A percentile compares a stretch with the other conserved stretches of the same genome.
Conservation (phyloP, 2,113 vertebrate species). For the Daubentonia madagascariensis region DNA sequence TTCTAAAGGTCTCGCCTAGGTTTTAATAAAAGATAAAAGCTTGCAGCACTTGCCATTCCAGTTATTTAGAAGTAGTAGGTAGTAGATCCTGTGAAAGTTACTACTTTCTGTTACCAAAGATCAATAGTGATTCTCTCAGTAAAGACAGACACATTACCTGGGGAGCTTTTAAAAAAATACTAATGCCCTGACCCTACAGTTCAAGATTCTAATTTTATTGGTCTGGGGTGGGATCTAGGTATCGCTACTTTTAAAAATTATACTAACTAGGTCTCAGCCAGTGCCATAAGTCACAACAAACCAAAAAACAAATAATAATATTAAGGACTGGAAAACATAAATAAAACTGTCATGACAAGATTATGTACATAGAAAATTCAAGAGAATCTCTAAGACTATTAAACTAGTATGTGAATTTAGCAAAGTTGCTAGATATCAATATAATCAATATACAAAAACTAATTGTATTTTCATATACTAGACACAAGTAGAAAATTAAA, state of each 20-base stretch:
- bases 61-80: background rate
- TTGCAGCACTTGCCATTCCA: background rate
- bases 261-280: background rate
- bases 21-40: background rate
- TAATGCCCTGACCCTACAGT: background rate
- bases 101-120: background rate
- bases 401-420: constrained; percentile 1
- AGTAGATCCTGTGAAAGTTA: background rate
- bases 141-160: background rate
- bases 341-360: background rate
- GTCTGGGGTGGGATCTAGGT: background rate
- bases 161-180: background rate
- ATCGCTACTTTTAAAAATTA: background rate
- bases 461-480: background rate
- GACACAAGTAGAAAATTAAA: background rate
- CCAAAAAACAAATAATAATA: background rate
- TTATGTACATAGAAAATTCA: background rate
- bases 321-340: background rate
- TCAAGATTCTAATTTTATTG: background rate
- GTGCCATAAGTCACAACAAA: background rate
- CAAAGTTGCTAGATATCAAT: background rate
- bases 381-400: background rate
- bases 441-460: background rate
- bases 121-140: background rate
- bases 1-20: background rate